phyloP scores from a whole-genome alignment of 2,113 vertebrate genomes.

The Myodes glareolus region DNA sequence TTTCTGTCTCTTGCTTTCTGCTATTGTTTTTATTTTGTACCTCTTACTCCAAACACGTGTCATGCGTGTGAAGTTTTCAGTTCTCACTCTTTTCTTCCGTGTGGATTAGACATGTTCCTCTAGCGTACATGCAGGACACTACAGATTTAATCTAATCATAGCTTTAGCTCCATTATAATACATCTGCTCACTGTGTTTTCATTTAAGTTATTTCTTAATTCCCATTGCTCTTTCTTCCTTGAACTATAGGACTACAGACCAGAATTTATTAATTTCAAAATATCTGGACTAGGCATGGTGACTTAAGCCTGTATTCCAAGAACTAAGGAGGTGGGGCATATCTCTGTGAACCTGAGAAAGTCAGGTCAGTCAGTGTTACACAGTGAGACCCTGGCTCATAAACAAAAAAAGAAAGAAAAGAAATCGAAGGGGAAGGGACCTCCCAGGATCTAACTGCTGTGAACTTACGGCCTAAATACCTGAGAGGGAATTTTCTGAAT shows the following conservation, averaged over 20 bases:
- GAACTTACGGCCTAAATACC: constrained; percentile 7
- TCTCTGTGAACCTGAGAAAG: neutral
- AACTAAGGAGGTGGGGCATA: neutral
- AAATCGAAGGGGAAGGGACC: neutral
- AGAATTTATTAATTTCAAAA: constrained; percentile 33
- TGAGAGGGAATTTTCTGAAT: neutral
- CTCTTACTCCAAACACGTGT: neutral
- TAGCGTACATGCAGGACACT: neutral
- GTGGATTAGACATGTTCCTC: neutral
- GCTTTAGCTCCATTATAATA: neutral
- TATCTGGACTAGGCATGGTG: neutral
- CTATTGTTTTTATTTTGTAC: neutral
- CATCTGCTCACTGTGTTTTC: constrained; percentile 9
- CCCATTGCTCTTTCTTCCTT: constrained; percentile 20
- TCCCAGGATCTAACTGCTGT: neutral
- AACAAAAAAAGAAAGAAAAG: neutral
- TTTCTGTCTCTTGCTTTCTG: neutral
- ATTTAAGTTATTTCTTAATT: constrained; percentile 41
- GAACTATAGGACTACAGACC: neutral
- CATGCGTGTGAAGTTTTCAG: neutral
- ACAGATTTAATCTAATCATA: neutral
- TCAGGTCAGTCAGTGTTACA: too few relatives aligned
- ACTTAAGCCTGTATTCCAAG: neutral
- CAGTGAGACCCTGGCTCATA: neutral
- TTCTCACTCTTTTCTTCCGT: neutral